Conservation (phyloP, 2,797 vertebrate genomes). For the Falco biarmicus region DNA sequence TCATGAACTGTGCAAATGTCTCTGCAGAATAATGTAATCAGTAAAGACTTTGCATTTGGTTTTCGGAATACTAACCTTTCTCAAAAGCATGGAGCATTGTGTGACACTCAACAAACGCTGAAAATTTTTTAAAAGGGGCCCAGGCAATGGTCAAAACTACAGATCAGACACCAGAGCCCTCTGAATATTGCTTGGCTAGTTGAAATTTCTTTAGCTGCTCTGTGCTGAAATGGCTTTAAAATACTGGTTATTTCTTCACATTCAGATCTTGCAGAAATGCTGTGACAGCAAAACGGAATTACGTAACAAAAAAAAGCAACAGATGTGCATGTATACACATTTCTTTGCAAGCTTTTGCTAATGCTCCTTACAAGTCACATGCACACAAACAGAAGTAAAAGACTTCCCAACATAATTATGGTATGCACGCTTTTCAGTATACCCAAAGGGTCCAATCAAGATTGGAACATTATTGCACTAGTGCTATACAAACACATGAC, state of each 20-base stretch:
- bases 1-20: neutral
- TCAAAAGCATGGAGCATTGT: neutral
- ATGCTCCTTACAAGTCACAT: neutral
- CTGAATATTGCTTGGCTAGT: neutral
- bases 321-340: neutral
- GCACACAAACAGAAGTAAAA: neutral
- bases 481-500: neutral
- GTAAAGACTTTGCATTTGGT: neutral
- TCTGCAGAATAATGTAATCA: conserved; percentile 2
- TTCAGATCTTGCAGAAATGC: neutral
- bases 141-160: neutral
- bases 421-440: neutral
- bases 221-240: conserved; percentile 1
- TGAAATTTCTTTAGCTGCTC: neutral
- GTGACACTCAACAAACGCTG: neutral
- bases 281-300: neutral
- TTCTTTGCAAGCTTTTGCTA: neutral
- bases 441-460: neutral
- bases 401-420: neutral
- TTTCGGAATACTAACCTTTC: neutral
- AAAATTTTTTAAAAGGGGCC: neutral
- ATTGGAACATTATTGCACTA: neutral
- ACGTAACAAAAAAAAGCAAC: neutral
- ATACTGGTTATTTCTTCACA: neutral
- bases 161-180: neutral